These are phyloP conservation scores for Macheiramphus alcinus DNA, from an alignment of 2,113 vertebrate genomes.

Conservation along the genomic window DNA sequence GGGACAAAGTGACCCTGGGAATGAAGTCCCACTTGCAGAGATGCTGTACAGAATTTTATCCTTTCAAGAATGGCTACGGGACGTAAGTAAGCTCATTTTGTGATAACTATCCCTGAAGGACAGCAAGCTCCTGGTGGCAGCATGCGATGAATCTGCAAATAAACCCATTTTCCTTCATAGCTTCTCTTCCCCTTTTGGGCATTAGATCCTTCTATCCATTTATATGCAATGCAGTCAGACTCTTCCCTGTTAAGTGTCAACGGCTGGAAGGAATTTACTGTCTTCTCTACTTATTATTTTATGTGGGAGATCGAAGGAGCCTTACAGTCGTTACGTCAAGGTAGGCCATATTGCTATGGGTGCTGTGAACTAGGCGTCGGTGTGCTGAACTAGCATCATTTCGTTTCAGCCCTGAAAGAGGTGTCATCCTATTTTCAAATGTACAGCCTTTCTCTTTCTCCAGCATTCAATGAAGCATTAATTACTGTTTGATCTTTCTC, in stretches of 20 bases:
- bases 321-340: accelerated
- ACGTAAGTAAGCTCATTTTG: not conserved
- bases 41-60: not conserved
- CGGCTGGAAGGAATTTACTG: not conserved
- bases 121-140: not conserved
- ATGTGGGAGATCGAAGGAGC: not conserved
- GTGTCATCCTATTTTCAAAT: accelerated
- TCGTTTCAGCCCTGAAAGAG: not conserved
- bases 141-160: not conserved
- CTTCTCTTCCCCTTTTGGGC: not conserved
- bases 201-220: not conserved
- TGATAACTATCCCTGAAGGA: not conserved
- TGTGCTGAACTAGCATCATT: accelerated
- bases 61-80: not conserved
- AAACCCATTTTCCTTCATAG: not conserved
- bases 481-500: not conserved
- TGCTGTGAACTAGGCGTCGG: not conserved
- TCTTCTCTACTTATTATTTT: accelerated
- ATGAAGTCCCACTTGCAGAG: not conserved
- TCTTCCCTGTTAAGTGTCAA: not conserved
- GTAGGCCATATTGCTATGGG: not conserved
- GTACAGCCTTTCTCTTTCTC: not conserved
- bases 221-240: not conserved
- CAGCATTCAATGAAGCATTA: accelerated
- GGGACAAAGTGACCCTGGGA: not conserved